A percentile compares a stretch with the other conserved stretches of the same genome.
Conservation (phyloP, 2,113 vertebrate genomes). For the Nannospalax galili region DNA sequence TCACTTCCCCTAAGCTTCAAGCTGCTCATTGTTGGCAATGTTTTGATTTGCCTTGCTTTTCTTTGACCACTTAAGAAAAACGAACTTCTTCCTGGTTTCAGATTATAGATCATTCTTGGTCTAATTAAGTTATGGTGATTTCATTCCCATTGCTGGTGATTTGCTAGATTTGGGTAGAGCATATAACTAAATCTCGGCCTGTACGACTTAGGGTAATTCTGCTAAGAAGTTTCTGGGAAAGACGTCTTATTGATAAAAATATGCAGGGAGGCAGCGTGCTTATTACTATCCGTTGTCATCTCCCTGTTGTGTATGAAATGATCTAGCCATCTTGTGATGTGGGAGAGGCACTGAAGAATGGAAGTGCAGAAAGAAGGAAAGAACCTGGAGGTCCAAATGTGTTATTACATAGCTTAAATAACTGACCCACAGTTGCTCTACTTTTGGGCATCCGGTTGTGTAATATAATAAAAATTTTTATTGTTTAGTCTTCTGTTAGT, state of each 20-base stretch:
- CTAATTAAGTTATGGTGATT: neutral
- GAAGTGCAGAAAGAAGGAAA: neutral
- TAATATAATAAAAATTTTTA: conserved; percentile 8
- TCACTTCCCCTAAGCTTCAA: neutral
- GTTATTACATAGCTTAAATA: conserved; percentile 32
- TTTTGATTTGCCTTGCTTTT: neutral
- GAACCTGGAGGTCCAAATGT: neutral
- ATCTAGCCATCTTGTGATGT: neutral
- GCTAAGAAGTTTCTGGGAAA: conserved; percentile 9
- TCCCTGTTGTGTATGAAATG: neutral
- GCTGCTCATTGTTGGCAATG: neutral
- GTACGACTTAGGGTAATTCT: neutral
- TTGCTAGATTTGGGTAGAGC: neutral
- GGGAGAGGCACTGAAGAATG: neutral
- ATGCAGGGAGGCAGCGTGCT: neutral
- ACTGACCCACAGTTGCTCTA: neutral
- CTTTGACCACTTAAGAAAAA: neutral
- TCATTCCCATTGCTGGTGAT: neutral
- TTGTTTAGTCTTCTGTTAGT: neutral
- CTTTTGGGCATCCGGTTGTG: neutral
- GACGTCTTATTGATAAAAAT: conserved; percentile 11
- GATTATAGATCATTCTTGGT: neutral
- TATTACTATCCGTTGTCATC: neutral
- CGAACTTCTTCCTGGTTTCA: neutral
- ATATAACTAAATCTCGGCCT: neutral